Evolutionary conservation across 2,797 vertebrate genomes (phyloP), one percentile per base, ranked within the genome.

Genomic region (Sternotherus odoratus): DNA sequence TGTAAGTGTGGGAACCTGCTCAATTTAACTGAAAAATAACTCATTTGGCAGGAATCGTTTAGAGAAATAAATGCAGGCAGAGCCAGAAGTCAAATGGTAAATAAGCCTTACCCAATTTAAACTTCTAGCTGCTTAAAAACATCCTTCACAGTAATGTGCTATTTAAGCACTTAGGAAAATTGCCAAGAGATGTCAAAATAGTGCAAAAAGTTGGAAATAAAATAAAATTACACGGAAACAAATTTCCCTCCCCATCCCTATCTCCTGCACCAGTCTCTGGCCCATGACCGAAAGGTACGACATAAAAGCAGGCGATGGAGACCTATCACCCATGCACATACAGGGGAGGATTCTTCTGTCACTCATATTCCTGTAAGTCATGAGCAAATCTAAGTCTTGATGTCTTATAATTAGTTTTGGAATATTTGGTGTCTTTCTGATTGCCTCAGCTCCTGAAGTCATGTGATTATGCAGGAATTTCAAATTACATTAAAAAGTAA

Each of bases 151-250:
- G 54, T 93, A 95, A 96, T 87, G 82, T 88, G 88, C 80, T 72
- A 83, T 87, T 97, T 91, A 94, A 94, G 93, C 89, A 90, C 91
- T 95, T 86, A 79, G 92, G 89, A 90, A 91, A 94, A 96, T 87
- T 94, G 95, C 94, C 96, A 97, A 80, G 91, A 95, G 95, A 92
- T 96, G 95, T 96, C 97, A 96, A 97, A 97, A 96, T 83, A 95
- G 83, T 82, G 57, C 79, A 77, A 92, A 69, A 28, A 95, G 78
- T 2, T 66, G 89, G 92, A 60, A 95, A 95, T 86, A 90, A 86
- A 77, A 50, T 90, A 94, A 91, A 82, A 92, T 36, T 66, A 77
- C 89, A 87, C 3, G 39, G 77, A 93, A 95, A 91, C 91, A 96
- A 95, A 94, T 79, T 88, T 79, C 79, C 43, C 60, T 77, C 79